Conservation (phyloP, 2,888 invertebrate genomes). For the Spodoptera littoralis region DNA sequence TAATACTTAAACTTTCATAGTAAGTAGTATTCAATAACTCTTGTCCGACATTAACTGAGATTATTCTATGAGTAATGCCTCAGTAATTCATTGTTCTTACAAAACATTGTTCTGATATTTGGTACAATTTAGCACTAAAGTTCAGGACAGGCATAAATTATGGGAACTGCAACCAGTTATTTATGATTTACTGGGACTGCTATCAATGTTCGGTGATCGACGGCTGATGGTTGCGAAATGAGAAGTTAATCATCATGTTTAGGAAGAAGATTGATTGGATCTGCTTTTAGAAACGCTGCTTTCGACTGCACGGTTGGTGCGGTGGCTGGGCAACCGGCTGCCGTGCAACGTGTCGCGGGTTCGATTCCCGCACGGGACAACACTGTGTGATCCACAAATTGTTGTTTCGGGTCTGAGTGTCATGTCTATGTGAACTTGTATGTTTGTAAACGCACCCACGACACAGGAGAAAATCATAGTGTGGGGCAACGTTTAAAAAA, state of each 20-base stretch:
- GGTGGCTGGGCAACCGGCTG: too few relatives aligned
- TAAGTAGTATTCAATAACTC: constrained; percentile 37
- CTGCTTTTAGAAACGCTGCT: too few relatives aligned
- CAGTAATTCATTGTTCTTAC: constrained; percentile 74
- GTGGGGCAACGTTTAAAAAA: too few relatives aligned
- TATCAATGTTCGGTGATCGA: constrained; percentile 16
- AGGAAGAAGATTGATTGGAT: neutral
- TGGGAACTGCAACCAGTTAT: constrained; percentile 67
- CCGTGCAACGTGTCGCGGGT: too few relatives aligned
- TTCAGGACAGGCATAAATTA: constrained; percentile 75
- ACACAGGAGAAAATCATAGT: too few relatives aligned
- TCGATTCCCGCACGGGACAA: too few relatives aligned
- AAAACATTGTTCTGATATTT: constrained; percentile 72
- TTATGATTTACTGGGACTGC: constrained; percentile 59
- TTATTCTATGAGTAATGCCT: constrained; percentile 64
- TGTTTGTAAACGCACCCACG: too few relatives aligned
- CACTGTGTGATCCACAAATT: too few relatives aligned
- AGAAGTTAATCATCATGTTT: constrained; percentile 6
- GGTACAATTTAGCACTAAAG: constrained; percentile 68
- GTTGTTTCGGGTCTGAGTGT: too few relatives aligned
- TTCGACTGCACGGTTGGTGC: too few relatives aligned
- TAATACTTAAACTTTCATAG: constrained; percentile 10
- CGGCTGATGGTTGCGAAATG: neutral
- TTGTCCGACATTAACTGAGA: constrained; percentile 51
- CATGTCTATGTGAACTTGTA: too few relatives aligned